Evolutionary conservation across 2,888 invertebrate species (phyloP), one percentile per base, ranked within the genome.

Genomic region (Falcaria lacertinaria): DNA sequence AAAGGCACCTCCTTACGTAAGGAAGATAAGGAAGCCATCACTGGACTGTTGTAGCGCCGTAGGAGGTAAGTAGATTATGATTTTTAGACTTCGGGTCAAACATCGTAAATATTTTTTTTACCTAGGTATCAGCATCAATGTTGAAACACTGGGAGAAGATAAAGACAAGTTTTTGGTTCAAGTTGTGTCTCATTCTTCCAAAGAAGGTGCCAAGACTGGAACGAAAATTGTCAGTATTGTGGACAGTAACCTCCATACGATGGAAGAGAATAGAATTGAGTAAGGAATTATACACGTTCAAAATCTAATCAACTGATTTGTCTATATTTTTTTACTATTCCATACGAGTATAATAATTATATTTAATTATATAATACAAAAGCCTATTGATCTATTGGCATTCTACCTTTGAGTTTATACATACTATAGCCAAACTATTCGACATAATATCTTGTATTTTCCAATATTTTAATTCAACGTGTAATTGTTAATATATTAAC

Each of bases 221-320:
- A 90, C 91, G 8, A 90, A 90, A 57, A 81, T 93, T 44, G 90
- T 92, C 39, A 88, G 91, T 54, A 92, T 92, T 71, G 74, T 91
- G 46, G 91, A 92, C 54, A 77, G 83, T 48, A 90, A 91, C 59
- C 80, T 93, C 42, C 92, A 92, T 52, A 93, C 92, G 11, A 83
- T 93, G 70, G 92, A 93, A 83, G 93, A 93, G 70, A 91, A 91
- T 60, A 87, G 92, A 75, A 86, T 79, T 28, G 90, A 91, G 91
- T 91, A 68, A 81, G 77, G 45, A 43, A 33, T 25, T 15, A n/a
- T 33, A n/a, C n/a, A n/a, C n/a, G n/a, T n/a, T n/a, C n/a, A n/a
- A n/a, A n/a, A n/a, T n/a, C n/a, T n/a, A n/a, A n/a, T n/a, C n/a
- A n/a, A n/a, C n/a, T n/a, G n/a, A n/a, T n/a, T n/a, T n/a, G n/a